Conservation (phyloP, 2,797 vertebrate genomes). For the Rhadinocentrus ornatus region DNA sequence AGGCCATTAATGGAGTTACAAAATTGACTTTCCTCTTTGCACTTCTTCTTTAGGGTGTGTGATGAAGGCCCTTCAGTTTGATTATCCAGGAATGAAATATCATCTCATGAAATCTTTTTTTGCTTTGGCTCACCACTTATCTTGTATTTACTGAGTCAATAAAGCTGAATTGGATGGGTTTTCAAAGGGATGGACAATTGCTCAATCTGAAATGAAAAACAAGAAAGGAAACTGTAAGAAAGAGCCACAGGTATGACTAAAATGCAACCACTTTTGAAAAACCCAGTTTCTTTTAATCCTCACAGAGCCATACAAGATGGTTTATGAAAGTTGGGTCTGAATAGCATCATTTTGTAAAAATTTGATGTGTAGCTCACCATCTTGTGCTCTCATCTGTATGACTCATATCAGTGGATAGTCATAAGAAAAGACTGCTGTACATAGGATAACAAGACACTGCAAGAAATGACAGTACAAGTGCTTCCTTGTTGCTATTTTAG, state of each 20-base stretch:
- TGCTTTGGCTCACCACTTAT: slow-evolving; percentile 25
- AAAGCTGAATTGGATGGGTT: slow-evolving; percentile 35
- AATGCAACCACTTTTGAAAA: slow-evolving; percentile 10
- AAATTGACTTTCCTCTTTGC: slow-evolving; percentile 19
- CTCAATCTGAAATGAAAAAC: slow-evolving; percentile 67
- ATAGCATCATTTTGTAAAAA: slow-evolving; percentile 8
- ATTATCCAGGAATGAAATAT: slow-evolving; percentile 51
- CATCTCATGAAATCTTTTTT: slow-evolving; percentile 65
- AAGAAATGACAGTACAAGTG: not conserved
- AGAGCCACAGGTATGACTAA: slow-evolving; percentile 1
- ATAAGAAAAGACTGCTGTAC: slow-evolving; percentile 1
- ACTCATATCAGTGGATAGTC: not conserved
- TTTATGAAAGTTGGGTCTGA: slow-evolving; percentile 7
- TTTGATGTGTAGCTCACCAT: not conserved
- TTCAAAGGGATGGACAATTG: slow-evolving; percentile 18
- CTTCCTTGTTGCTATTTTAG: slow-evolving; percentile 5
- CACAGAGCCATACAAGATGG: not conserved
- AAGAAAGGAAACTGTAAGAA: slow-evolving; percentile 36
- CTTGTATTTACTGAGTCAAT: slow-evolving; percentile 24
- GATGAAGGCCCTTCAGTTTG: slow-evolving; percentile 43
- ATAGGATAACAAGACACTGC: slow-evolving; percentile 16
- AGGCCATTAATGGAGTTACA: slow-evolving; percentile 73
- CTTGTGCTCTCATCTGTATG: slow-evolving; percentile 12
- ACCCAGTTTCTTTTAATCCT: not conserved
- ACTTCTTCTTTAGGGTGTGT: slow-evolving; percentile 23